Evolutionary conservation across 2,888 invertebrate genomes (phyloP), one percentile per base, ranked within the genome.

Genomic region (Ochropleura plecta): DNA sequence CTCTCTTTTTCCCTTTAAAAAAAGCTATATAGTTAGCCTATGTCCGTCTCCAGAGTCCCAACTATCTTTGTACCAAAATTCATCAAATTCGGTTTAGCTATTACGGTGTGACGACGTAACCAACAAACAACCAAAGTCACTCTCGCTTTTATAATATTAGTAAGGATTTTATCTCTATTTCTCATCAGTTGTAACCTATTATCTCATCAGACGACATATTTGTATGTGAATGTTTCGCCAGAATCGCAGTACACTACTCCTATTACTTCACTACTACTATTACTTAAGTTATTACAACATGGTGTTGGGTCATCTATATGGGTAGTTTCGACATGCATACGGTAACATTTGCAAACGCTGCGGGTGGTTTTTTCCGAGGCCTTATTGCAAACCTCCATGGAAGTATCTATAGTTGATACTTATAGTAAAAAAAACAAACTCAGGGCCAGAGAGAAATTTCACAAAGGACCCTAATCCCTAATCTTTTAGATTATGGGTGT

Each of bases 301-400:
- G 9, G 18, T 46, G 18, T 77, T 81, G 10, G 49, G 18, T 49
- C 42, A 72, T 53, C 5, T 48, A 64, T 57, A 63, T 63, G 42
- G 62, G 8, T 20, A 55, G n/a, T 74, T 74, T 57, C 57, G 75
- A 59, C 49, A 64, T 81, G 14, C 48, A 30, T 44, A 14, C 0
- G n/a, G 7, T n/a, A 12, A n/a, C 20, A 53, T 59, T 75, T 75
- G 59, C 12, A n/a, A 46, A 42, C 3, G 18, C 18, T 62, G 51
- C 14, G 12, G 44, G 44, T 51, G 44, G 16, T 44, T 75, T 44
- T 16, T 16, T 30, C 8, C 62, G n/a, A 57, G 16, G 14, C 49
- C n/a, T n/a, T 46, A 12, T 44, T 51, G 14, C 51, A 44, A 18
- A 16, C 30, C n/a, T 75, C 6, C 14, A 51, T 44, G 3, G 16